Conservation (phyloP, 2,797 vertebrate genomes). For the Melanotaenia pygmaea region DNA sequence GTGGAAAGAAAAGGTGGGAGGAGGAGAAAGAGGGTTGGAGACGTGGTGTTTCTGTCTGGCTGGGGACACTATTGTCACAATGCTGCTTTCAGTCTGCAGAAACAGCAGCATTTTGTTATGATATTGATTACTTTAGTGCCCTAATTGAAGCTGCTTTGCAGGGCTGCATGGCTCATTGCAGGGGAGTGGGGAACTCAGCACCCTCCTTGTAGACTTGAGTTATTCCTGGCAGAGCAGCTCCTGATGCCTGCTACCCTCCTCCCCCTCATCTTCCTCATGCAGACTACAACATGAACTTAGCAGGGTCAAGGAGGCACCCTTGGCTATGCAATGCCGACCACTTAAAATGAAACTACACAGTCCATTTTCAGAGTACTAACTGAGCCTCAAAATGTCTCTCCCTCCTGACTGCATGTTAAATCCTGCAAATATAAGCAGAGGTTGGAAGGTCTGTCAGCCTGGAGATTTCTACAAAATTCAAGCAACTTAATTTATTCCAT, state of each 20-base stretch:
- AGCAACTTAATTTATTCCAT: no score
- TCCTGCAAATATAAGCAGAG: no score
- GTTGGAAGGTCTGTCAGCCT: no score
- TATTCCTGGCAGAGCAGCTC: constrained; percentile 61
- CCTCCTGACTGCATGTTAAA: no score
- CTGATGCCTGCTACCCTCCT: constrained; percentile 16
- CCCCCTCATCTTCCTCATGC: constrained; percentile 7
- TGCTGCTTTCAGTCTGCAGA: constrained; percentile 64
- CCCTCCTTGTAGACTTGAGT: constrained; percentile 39
- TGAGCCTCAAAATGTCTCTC: constrained; percentile 11
- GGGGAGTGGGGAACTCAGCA: constrained; percentile 30
- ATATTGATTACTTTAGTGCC: constrained; percentile 76
- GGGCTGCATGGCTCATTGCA: constrained; percentile 43
- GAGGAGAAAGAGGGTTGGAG: background rate
- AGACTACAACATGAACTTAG: constrained; percentile 31
- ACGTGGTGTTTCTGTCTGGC: constrained; percentile 31
- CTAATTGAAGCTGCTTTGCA: constrained; percentile 56
- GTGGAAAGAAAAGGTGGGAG: background rate
- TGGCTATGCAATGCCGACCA: constrained; percentile 36
- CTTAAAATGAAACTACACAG: constrained; percentile 30
- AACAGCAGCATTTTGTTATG: constrained; percentile 53
- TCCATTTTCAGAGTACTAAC: constrained; percentile 31
- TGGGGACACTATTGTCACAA: constrained; percentile 51
- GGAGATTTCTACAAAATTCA: no score
- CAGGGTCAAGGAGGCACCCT: constrained; percentile 42